Evolutionary conservation across 92 coral and sea anemone genomes (phyloP), one percentile per base, ranked within the genome.

Genomic region (Parazoanthus atlanticus): DNA sequence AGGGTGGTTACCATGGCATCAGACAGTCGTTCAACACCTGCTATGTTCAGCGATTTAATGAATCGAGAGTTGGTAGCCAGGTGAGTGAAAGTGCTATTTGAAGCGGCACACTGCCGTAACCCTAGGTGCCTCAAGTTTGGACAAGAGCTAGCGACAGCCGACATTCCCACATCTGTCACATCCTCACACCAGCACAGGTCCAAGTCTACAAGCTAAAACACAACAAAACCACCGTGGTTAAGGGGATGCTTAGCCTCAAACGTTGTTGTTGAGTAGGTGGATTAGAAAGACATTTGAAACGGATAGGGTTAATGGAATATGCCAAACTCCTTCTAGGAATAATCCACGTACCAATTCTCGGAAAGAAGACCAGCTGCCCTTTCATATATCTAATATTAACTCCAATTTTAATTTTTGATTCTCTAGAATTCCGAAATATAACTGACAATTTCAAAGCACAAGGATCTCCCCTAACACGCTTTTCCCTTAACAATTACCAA

Each of bases 131-230:
- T 72, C 70, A 95, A 89, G 49, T 88, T 74, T 61, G 89, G 73
- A 80, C 98, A 93, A n/a, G 89, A 69, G 5, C 74, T 89, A 66
- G 91, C 92, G 34, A 93, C 71, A 34, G 88, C 80, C 17, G 94
- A 86, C 88, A 94, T 85, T 32, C 98, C 98, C 12, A 52, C 74
- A 82, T 95, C 98, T 72, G 98, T 91, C 81, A 93, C 61, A 66
- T 93, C 98, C 79, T 95, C 98, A 76, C 98, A 95, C 98, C 98
- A 93, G 32, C 96, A 95, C 32, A 95, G 56, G 82, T 95, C 98
- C 29, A 95, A 81, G 61, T 91, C 90, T 66, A 46, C 81, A 47
- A 94, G 89, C 98, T 94, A 81, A 64, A 73, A 72, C n/a, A 88
- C 34, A 82, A 74, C 25, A 67, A 21, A 49, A 9, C 33, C 8